A percentile compares a stretch with the other conserved stretches of the same genome.
phyloP scores from a whole-genome alignment of 2,797 vertebrate species.

The Lacerta agilis region DNA sequence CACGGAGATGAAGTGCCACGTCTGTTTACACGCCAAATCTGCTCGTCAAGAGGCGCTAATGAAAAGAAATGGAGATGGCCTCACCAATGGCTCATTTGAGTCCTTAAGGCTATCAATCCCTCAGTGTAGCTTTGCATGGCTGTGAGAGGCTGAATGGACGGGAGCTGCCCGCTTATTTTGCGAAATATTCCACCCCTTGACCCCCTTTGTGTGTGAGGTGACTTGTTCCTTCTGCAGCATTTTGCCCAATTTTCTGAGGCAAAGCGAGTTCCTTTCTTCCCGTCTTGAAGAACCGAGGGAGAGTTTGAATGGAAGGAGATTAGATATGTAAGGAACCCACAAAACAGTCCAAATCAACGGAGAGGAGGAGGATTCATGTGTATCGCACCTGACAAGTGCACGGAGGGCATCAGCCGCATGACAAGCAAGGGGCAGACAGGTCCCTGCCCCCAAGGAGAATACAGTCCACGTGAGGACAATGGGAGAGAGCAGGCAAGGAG shows the following conservation, averaged over 20 bases:
- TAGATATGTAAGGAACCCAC: background rate
- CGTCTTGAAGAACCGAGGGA: background rate
- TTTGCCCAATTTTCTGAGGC: background rate
- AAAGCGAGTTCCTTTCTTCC: too few relatives aligned
- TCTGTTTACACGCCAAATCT: background rate
- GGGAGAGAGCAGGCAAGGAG: background rate
- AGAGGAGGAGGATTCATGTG: background rate
- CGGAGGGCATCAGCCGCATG: background rate
- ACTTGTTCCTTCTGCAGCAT: background rate
- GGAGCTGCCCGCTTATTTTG: background rate
- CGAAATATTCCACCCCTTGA: background rate
- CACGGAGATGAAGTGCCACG: background rate
- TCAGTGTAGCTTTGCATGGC: too few relatives aligned
- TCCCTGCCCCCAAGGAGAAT: too few relatives aligned
- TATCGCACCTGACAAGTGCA: background rate
- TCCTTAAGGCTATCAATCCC: background rate
- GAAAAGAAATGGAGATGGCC: background rate
- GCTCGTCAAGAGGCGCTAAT: background rate
- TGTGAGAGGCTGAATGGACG: background rate
- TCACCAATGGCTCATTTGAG: background rate
- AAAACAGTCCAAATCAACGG: background rate
- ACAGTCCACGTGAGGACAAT: too few relatives aligned
- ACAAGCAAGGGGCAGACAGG: background rate
- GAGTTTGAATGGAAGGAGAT: too few relatives aligned
- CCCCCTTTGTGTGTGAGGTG: background rate